Evolutionary conservation across 2,113 vertebrate species (phyloP), one percentile per base, ranked within the genome.

Genomic region (Brachyistius frenatus): DNA sequence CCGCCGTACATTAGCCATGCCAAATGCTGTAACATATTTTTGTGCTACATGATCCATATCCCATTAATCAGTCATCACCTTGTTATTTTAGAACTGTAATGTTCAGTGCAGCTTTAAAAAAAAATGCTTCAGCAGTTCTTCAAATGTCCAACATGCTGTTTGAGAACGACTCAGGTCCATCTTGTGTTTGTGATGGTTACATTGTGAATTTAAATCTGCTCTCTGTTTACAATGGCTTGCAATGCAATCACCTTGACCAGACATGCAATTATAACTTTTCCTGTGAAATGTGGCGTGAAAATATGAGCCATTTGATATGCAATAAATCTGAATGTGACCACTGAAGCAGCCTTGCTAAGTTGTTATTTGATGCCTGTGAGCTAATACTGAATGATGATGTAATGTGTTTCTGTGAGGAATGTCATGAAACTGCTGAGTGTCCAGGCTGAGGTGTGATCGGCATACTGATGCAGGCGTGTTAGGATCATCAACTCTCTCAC

Each of bases 391-490:
- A 54, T 31, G 55, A 69, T 89, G 87, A 90, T 65, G 86, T 89
- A 66, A 87, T 79, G 72, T 73, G 41, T 64, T 8, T 61, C 61
- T 73, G 49, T 1, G 5, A 72, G 70, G 85, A 88, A 86, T 84
- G 70, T 33, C 60, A 49, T n/a, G 32, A 79, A 80, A 66, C 60
- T 60, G 76, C 73, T 74, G 64, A 86, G 66, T 49, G 23, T 67
- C 70, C 78, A 65, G 32, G 56, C 60, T 72, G 15, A 44, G 30
- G 53, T 61, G 62, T 30, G 58, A 74, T 36, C 0, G 7, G 13
- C n/a, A 23, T 23, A 23, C 23, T 23, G 23, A 23, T 23, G 23
- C 23, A 47, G 10, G 74, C 57, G 44, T 62, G 62, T 67, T 55
- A 32, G 15, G 1, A 46, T 16, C 49, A 81, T 82, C 39, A 60